These are phyloP conservation scores for Rotaria socialis DNA, from an alignment of 2,888 invertebrate genomes.

Conservation along the genomic window DNA sequence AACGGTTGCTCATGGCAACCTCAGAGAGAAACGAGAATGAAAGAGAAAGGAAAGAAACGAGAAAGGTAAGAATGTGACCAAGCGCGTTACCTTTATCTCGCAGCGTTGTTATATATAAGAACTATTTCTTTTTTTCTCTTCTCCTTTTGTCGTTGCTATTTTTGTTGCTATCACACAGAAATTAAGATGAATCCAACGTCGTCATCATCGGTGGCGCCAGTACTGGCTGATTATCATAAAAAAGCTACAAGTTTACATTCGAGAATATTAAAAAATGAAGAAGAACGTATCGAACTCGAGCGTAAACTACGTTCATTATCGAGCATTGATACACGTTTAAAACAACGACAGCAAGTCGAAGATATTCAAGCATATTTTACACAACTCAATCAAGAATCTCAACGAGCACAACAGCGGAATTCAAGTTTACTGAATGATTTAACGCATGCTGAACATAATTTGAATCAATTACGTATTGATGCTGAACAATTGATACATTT, in stretches of 20 bases:
- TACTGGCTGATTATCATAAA: not conserved
- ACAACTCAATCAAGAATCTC: not conserved
- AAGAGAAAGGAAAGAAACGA: not conserved
- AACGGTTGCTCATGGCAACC: not conserved
- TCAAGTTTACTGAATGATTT: not conserved
- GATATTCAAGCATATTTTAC: not conserved
- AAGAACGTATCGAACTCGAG: slow-evolving; percentile 1
- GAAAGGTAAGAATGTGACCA: slow-evolving; percentile 1
- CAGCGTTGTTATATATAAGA: too few species aligned
- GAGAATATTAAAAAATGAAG: slow-evolving; percentile 31
- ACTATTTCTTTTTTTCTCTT: not conserved
- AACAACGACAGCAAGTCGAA: slow-evolving; percentile 10
- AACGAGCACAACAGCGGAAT: slow-evolving; percentile 10
- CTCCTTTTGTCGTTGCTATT: not conserved
- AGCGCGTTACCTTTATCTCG: not conserved
- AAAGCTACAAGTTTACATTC: not conserved
- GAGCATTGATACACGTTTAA: slow-evolving; percentile 9
- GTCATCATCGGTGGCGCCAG: not conserved
- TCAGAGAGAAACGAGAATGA: not conserved
- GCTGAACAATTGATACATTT: not conserved
- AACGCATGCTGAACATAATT: not conserved
- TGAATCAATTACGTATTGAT: slow-evolving; percentile 17
- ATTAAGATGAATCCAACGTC: not conserved
- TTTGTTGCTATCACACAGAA: not conserved
- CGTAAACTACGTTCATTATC: not conserved